phyloP scores from a whole-genome alignment of 2,113 vertebrate genomes.

The Scolopax mira region DNA sequence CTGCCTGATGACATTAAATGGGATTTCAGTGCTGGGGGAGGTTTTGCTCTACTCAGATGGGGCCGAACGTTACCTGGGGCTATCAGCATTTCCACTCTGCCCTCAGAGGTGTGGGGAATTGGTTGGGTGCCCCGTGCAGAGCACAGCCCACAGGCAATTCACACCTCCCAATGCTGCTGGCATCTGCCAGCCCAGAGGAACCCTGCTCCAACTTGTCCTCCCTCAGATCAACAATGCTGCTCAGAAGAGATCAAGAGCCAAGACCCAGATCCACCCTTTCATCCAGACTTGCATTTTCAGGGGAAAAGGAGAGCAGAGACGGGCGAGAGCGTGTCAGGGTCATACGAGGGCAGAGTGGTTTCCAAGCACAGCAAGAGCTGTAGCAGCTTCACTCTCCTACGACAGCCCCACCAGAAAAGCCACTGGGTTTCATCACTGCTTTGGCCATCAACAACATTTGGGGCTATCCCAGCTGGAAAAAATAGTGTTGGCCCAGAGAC shows the following conservation, averaged over 20 bases:
- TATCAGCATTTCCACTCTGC: not conserved
- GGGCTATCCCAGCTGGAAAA: not conserved
- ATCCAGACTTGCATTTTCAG: not conserved
- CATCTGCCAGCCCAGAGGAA: not conserved
- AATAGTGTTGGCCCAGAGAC: not conserved
- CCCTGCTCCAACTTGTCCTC: not conserved
- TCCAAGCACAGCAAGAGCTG: not conserved
- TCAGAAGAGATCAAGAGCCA: not conserved
- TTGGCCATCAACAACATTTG: not conserved
- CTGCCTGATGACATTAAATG: rapidly evolving
- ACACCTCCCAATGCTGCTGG: not conserved
- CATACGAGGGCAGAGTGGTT: not conserved
- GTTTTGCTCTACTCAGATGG: not conserved
- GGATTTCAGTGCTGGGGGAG: not conserved
- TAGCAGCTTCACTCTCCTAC: not conserved
- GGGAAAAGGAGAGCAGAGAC: not conserved
- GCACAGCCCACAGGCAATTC: not conserved
- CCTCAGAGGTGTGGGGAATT: not conserved
- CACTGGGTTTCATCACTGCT: not conserved
- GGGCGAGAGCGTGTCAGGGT: not conserved
- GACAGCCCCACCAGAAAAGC: not conserved
- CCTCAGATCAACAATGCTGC: not conserved
- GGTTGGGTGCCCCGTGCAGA: not conserved
- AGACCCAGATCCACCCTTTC: not conserved
- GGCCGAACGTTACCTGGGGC: not conserved